phyloP scores from a whole-genome alignment of 2,888 invertebrate genomes.

The Bursaphelenchus okinawaensis region DNA sequence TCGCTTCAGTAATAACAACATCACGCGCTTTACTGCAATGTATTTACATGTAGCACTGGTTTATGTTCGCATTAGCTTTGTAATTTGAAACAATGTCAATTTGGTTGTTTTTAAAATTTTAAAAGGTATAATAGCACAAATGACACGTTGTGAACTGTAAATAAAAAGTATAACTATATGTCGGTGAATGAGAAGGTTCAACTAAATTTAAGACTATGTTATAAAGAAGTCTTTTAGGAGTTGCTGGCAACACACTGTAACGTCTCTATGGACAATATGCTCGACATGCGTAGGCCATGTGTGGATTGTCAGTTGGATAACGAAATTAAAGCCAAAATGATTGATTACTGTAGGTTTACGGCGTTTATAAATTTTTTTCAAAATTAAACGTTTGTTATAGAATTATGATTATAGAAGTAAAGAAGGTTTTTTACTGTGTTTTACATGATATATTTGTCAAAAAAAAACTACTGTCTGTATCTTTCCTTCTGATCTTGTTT shows the following conservation, averaged over 20 bases:
- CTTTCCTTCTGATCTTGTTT: not conserved
- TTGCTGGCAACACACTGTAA: slow-evolving; percentile 14
- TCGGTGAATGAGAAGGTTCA: no score
- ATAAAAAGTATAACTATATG: no score
- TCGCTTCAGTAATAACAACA: not conserved
- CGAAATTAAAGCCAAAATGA: slow-evolving; percentile 41
- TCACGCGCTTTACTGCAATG: not conserved
- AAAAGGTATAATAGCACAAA: no score
- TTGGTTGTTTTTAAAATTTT: no score
- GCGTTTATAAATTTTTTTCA: no score
- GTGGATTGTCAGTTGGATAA: slow-evolving; percentile 41
- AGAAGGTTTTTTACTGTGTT: not conserved
- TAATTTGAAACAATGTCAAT: slow-evolving; percentile 2
- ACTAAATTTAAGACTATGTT: not conserved
- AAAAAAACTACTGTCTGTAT: not conserved
- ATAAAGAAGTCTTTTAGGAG: slow-evolving; percentile 1
- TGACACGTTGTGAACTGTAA: no score
- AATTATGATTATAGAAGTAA: no score
- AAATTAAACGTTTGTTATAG: no score
- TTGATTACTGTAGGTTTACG: slow-evolving; percentile 48
- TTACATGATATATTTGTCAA: not conserved
- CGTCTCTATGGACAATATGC: slow-evolving; percentile 16
- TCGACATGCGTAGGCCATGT: slow-evolving; percentile 46
- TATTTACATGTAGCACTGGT: no score
- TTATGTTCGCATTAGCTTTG: slow-evolving; percentile 8